Evolutionary conservation across 2,888 invertebrate species (phyloP), one percentile per base, ranked within the genome.

Genomic region (Melanophora roralis): DNA sequence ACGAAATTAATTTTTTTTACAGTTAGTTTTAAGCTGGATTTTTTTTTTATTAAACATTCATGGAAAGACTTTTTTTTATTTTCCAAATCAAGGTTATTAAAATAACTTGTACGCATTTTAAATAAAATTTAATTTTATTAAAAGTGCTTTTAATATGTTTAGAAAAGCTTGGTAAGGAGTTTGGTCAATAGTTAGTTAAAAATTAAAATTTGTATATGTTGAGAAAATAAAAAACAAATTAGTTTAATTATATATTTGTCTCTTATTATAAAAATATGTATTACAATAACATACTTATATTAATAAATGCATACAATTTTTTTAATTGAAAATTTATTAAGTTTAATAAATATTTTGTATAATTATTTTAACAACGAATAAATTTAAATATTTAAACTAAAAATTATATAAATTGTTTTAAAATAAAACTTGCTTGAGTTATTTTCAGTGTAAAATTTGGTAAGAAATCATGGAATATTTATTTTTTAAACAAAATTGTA

Each of bases 281-380:
- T n/a, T 32, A 72, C 12, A 49, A 43, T 43, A 11, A n/a, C 5
- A 51, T 38, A 43, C 32, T 16, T 7, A 47, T 64, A 40, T 23
- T 34, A 14, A 59, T 51, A 57, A 67, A 36, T 55, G 32, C 23
- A 40, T 75, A 75, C 14, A 74, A 60, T 67, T 60, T 78, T 69
- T 78, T 68, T 67, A 73, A 73, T 60, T n/a, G 36, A 62, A 73
- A 77, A 62, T 76, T 32, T 64, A 55, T 49, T 45, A 4, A 59
- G 19, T 49, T 32, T 3, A 71, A n/a, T n/a, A 71, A 34, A 60
- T 0, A 69, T n/a, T 69, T 69, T 77, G 71, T 72, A 62, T 62
- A 43, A 65, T 78, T 78, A 67, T 74, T 74, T 78, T 69, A 74
- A 78, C 78, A 78, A 68, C 78, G 78, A 78, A 78, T 73, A 78